Evolutionary conservation across 2,888 invertebrate genomes (phyloP).

Genomic region (Leptopilina myrica): DNA sequence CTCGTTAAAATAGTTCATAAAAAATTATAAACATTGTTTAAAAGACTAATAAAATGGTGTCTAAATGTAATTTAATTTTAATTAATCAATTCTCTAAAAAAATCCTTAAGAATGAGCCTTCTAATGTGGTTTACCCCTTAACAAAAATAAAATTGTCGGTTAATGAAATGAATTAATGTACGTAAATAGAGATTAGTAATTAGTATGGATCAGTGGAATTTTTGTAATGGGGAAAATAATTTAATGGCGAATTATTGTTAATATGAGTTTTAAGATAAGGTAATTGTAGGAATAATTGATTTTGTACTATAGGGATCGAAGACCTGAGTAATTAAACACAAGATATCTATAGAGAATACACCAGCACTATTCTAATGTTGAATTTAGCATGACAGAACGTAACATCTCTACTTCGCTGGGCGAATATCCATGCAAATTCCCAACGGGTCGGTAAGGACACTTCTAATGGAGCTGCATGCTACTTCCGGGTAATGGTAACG

Average conservation of each 20-base stretch:
- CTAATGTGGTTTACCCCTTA: too few species aligned
- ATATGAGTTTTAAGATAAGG: neutral
- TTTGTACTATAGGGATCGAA: slow-evolving; percentile 3
- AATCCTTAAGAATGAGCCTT: too few species aligned
- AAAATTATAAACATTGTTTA: too few species aligned
- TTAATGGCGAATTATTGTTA: neutral
- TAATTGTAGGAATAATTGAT: neutral
- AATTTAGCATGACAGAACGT: slow-evolving; percentile 54
- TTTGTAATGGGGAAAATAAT: too few species aligned
- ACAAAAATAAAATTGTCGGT: too few species aligned
- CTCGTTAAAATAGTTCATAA: too few species aligned
- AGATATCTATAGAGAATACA: slow-evolving; percentile 41
- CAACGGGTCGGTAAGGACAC: slow-evolving; percentile 59
- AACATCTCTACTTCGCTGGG: slow-evolving; percentile 61
- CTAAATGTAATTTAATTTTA: too few species aligned
- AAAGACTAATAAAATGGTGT: too few species aligned
- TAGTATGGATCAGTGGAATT: too few species aligned
- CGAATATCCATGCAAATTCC: slow-evolving; percentile 68
- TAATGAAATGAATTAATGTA: too few species aligned
- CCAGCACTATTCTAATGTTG: slow-evolving; percentile 55
- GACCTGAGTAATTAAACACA: slow-evolving; percentile 14
- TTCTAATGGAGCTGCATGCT: slow-evolving; percentile 51
- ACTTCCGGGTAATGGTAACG: slow-evolving; percentile 40
- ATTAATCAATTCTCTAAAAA: too few species aligned
- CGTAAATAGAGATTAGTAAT: too few species aligned